A percentile compares a stretch with the other conserved stretches of the same genome.
phyloP scores from a whole-genome alignment of 1,140 invertebrate genomes.

The Lepidostoma basale region DNA sequence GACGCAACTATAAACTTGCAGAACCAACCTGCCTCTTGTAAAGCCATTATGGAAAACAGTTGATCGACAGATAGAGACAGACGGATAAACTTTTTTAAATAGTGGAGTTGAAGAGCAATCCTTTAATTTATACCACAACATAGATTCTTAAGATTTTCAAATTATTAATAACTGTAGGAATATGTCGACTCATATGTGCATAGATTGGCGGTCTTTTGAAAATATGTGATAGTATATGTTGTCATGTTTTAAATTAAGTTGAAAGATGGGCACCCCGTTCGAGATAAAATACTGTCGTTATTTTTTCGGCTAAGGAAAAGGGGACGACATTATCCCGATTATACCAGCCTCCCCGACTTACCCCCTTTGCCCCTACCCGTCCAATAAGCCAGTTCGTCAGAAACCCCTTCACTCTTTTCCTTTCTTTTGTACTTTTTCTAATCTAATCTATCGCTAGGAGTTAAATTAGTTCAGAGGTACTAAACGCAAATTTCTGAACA shows the following conservation, averaged over 20 bases:
- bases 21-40: too few relatives aligned
- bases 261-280: conserved; percentile 16
- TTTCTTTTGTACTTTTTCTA: conserved; percentile 44
- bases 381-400: conserved; percentile 24
- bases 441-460: conserved; percentile 43
- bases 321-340: conserved; percentile 47
- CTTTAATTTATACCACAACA: too few relatives aligned
- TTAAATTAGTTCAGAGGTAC: conserved; percentile 29
- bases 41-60: too few relatives aligned
- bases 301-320: conserved; percentile 40
- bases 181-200: too few relatives aligned
- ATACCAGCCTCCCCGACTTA: conserved; percentile 27
- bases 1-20: too few relatives aligned
- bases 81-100: too few relatives aligned
- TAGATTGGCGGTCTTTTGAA: too few relatives aligned
- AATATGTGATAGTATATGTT: too few relatives aligned
- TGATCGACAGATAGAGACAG: too few relatives aligned
- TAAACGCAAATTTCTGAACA: not conserved
- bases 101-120: too few relatives aligned
- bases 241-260: not conserved
- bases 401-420: conserved; percentile 22
- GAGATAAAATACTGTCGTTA: conserved; percentile 45
- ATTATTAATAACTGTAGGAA: too few relatives aligned
- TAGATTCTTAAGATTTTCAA: too few relatives aligned
- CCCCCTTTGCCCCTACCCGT: not conserved